Evolutionary conservation across 2,797 vertebrate species (phyloP), one percentile per base, ranked within the genome.

Genomic region (Malurus leucopterus): DNA sequence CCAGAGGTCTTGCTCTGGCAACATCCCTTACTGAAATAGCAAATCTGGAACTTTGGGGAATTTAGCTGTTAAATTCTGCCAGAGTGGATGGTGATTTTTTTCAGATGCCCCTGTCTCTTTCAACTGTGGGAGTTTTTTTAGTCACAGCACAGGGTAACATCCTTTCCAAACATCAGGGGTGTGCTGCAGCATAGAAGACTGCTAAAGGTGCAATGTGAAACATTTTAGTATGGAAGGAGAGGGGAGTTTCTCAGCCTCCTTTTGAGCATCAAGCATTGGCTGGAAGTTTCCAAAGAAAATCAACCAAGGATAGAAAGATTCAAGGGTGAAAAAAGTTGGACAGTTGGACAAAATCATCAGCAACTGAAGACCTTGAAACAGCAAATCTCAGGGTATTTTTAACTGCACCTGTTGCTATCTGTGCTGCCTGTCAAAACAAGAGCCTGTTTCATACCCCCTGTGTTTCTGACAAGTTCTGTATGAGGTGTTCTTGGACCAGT

Each of bases 341-440:
- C 11, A 61, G 20, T 44, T 53, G 27, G 22, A 63, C 9, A 46
- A 90, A 80, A 13, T 59, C 14, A 75, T 65, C 55, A 88, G 32
- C 49, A 78, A 43, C 41, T 78, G 70, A 88, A 74, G 27, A 9
- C 46, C n/a, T 78, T 78, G 23, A 67, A 84, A 78, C n/a, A 62
- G 51, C 27, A 88, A 73, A 43, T 67, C 59, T 86, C 41, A 50
- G 20, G 64, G 29, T 81, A 76, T 67, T 86, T 91, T 91, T 41
- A 88, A 50, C 21, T 51, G n/a, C 44, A 46, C 64, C 36, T 67
- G 17, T 68, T 89, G 63, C 74, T 84, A 3, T 71, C 57, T 76
- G 40, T 64, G 38, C 50, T 67, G 47, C 53, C 34, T 86, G 58
- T 79, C 57, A 73, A 91, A 88, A 81, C 34, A 79, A 57, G 46